These are phyloP conservation scores for Gnathonemus longibarbis DNA, from an alignment of 2,113 vertebrate genomes.

Conservation along the genomic window DNA sequence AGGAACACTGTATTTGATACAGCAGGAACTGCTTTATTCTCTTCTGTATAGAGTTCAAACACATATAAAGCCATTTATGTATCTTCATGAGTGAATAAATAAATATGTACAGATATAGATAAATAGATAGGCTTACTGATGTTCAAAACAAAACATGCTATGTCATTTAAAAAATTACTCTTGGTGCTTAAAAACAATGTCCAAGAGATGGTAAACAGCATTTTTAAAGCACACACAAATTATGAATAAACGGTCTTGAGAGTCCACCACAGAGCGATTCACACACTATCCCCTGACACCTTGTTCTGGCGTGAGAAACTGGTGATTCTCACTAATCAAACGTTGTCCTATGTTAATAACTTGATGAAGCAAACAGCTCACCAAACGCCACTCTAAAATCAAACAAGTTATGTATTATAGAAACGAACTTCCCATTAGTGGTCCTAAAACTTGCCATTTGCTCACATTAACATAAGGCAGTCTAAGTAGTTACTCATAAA, in stretches of 20 bases:
- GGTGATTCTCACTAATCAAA: background rate
- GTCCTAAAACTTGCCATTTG: background rate
- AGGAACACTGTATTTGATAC: background rate
- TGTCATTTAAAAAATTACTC: background rate
- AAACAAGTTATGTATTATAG: background rate
- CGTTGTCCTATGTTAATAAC: background rate
- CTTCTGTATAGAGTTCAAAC: conserved; percentile 3
- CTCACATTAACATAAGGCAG: background rate
- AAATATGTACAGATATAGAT: background rate
- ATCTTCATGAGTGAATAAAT: conserved; percentile 12
- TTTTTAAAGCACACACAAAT: background rate
- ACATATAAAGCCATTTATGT: conserved; percentile 15
- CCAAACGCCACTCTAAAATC: background rate
- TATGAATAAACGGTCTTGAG: background rate
- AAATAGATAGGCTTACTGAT: background rate
- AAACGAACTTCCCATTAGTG: background rate
- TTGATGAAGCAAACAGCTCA: background rate
- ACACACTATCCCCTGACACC: background rate
- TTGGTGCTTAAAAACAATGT: conserved; percentile 4
- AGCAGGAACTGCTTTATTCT: conserved; percentile 7
- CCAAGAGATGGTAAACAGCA: background rate
- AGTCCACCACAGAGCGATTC: background rate
- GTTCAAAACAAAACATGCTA: conserved; percentile 4
- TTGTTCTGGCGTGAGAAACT: background rate
- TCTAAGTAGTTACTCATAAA: background rate